Percentiles rank a stretch among this genome's conserved stretches.
Conservation (phyloP, 2,113 vertebrate species). For the Chionomys nivalis region DNA sequence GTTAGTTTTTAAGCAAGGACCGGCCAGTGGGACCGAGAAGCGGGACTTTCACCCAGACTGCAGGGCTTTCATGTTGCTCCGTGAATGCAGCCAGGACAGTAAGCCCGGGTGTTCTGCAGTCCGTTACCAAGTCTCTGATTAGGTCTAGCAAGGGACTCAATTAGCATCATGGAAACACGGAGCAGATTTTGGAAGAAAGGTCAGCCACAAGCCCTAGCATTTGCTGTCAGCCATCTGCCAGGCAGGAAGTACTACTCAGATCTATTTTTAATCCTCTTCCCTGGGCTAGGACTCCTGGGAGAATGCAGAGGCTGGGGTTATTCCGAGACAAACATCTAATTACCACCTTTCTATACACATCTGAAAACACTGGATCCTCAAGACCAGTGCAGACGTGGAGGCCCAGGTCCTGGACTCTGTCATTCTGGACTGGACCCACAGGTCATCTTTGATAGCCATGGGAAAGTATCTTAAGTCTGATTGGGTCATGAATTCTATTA, state of each 20-base stretch:
- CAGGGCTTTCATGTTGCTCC: constrained; percentile 56
- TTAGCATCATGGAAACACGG: constrained; percentile 81
- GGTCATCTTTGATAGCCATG: not conserved
- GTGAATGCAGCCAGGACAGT: constrained; percentile 27
- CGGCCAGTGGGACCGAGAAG: constrained; percentile 62
- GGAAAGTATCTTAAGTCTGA: not conserved
- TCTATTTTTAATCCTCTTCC: constrained; percentile 83
- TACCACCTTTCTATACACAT: constrained; percentile 71
- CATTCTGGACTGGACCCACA: not conserved
- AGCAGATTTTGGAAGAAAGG: constrained; percentile 82
- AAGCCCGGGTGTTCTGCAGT: constrained; percentile 46
- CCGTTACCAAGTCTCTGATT: constrained; percentile 73
- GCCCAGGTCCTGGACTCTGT: not conserved
- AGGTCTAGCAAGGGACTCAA: constrained; percentile 72
- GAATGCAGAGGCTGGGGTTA: constrained; percentile 60
- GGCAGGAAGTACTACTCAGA: constrained; percentile 79
- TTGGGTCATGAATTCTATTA: not conserved
- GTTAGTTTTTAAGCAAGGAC: constrained; percentile 74
- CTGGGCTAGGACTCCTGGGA: constrained; percentile 67
- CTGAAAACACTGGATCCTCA: constrained; percentile 49
- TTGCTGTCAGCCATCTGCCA: constrained; percentile 77
- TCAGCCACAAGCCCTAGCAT: constrained; percentile 67
- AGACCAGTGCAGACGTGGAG: constrained; percentile 12
- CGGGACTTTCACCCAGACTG: constrained; percentile 62
- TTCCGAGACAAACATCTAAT: constrained; percentile 74